A percentile compares a stretch with the other conserved stretches of the same genome.
Conservation (phyloP, 2,797 vertebrate genomes). For the Scarus forsteni region DNA sequence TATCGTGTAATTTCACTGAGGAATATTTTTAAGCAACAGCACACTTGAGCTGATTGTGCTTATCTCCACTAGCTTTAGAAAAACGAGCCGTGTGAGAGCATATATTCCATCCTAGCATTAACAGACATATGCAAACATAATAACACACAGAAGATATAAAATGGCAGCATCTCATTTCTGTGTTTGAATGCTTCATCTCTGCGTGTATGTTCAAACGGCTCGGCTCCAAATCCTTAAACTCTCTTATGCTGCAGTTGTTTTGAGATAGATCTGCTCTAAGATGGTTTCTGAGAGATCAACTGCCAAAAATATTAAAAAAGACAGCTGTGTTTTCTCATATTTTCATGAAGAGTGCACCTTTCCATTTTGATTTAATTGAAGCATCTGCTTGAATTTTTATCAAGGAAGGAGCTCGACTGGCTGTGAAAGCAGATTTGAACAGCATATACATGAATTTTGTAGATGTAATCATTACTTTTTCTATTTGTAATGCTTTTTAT, state of each 20-base stretch:
- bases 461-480: not conserved
- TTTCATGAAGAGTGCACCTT: not conserved
- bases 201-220: not conserved
- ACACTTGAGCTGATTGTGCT: slow-evolving; percentile 36
- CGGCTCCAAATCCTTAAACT: not conserved
- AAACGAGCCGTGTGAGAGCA: slow-evolving; percentile 4
- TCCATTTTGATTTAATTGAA: slow-evolving; percentile 12
- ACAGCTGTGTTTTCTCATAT: not conserved
- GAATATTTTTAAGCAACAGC: slow-evolving; percentile 39
- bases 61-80: slow-evolving; percentile 38
- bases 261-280: not conserved
- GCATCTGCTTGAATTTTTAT: not conserved
- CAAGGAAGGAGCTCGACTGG: not conserved
- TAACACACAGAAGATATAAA: not conserved
- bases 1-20: slow-evolving; percentile 43
- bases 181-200: not conserved
- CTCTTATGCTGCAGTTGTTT: not conserved
- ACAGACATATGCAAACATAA: not conserved
- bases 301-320: not conserved
- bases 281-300: not conserved
- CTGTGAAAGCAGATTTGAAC: not conserved
- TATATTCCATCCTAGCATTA: not conserved
- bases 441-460: not conserved
- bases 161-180: not conserved
- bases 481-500: not conserved